Percentiles rank a stretch among this genome's conserved stretches.
These are phyloP conservation scores for Micrasema longulum DNA, from an alignment of 1,140 invertebrate genomes.

Conservation along the genomic window DNA sequence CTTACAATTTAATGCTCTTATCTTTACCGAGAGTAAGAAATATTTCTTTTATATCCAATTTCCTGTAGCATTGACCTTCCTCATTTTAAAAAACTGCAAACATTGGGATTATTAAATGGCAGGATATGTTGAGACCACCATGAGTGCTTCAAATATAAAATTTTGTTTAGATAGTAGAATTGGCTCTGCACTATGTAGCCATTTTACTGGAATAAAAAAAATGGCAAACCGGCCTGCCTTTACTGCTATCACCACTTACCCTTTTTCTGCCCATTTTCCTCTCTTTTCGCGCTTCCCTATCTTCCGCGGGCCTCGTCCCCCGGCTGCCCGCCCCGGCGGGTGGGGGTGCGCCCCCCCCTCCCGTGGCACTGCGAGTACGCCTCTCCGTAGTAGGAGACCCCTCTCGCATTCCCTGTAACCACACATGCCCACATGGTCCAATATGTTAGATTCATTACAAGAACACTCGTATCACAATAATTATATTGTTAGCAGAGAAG, in stretches of 20 bases:
- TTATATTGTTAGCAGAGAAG: too few relatives aligned
- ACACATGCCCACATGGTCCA: slow-evolving; percentile 55
- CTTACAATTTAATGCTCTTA: too few relatives aligned
- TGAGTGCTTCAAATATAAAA: too few relatives aligned
- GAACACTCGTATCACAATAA: neutral
- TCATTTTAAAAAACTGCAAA: too few relatives aligned
- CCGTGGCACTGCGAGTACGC: slow-evolving; percentile 72
- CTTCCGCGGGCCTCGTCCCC: slow-evolving; percentile 67
- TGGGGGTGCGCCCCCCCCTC: slow-evolving; percentile 75
- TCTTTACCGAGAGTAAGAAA: too few relatives aligned
- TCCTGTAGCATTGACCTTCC: too few relatives aligned
- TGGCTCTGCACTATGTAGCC: too few relatives aligned
- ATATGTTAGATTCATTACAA: slow-evolving; percentile 30
- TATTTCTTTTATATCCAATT: too few relatives aligned
- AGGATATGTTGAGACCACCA: too few relatives aligned
- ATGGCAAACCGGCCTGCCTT: neutral
- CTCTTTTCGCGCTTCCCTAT: slow-evolving; percentile 80
- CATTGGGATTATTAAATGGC: too few relatives aligned
- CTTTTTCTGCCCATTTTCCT: slow-evolving; percentile 81
- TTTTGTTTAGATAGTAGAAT: too few relatives aligned
- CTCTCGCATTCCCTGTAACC: slow-evolving; percentile 65
- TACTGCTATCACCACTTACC: slow-evolving; percentile 61
- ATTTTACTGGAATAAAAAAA: too few relatives aligned
- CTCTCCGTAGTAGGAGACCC: slow-evolving; percentile 62
- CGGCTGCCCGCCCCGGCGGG: slow-evolving; percentile 70